Conservation (phyloP, 92 coral and sea anemone species). For the Zoanthus sociatus region DNA sequence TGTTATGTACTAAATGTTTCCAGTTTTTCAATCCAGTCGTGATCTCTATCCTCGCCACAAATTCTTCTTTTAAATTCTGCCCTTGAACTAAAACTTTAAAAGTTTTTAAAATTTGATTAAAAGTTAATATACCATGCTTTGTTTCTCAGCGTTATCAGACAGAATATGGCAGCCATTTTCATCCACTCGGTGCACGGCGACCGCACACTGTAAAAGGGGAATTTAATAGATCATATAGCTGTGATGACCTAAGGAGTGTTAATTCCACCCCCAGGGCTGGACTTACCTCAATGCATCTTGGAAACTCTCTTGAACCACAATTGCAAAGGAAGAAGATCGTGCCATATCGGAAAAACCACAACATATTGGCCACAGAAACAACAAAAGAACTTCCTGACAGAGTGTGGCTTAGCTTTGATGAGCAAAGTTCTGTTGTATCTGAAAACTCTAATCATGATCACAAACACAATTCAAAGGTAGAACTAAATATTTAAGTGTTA, state of each 20-base stretch:
- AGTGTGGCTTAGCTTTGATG: constrained; percentile 85
- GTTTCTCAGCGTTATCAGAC: constrained; percentile 75
- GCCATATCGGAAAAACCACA: constrained; percentile 94
- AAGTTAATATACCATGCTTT: neutral
- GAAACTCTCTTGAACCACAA: constrained; percentile 88
- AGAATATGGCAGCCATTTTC: constrained; percentile 83
- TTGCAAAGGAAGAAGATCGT: constrained; percentile 92
- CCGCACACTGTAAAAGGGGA: constrained; percentile 91
- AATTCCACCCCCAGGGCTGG: constrained; percentile 94
- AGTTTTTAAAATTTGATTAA: no score
- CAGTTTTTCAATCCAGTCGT: no score
- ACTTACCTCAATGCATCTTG: constrained; percentile 82
- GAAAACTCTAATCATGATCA: constrained; percentile 14
- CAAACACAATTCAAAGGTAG: constrained; percentile 25
- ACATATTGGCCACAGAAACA: constrained; percentile 89
- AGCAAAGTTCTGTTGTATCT: constrained; percentile 42
- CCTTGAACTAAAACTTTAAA: no score
- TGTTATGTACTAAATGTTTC: no score
- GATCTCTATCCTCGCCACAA: no score
- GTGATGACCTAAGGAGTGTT: constrained; percentile 68
- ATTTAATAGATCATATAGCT: constrained; percentile 71
- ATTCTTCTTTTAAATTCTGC: no score
- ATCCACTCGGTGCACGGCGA: constrained; percentile 78
- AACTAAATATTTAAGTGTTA: neutral
- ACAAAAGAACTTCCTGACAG: constrained; percentile 83